Percentiles rank a stretch among this genome's conserved stretches.
Conservation (phyloP, 1,140 invertebrate genomes). For the Drosophila varians region DNA sequence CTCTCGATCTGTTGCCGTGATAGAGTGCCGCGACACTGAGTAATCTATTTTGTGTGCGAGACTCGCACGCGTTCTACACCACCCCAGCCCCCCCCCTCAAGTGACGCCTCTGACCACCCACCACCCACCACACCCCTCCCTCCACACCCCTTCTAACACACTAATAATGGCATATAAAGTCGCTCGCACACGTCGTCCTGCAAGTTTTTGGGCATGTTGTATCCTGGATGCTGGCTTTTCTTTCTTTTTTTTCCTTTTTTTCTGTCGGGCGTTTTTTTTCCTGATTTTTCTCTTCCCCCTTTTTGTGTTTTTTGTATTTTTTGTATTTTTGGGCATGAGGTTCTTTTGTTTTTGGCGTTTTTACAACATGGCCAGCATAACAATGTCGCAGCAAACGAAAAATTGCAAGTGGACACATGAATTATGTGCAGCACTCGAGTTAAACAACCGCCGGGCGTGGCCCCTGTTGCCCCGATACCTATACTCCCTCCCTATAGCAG, state of each 20-base stretch:
- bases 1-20: conserved; percentile 50
- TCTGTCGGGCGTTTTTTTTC: conserved; percentile 10
- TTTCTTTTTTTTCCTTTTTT: conserved; percentile 3
- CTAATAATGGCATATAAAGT: conserved; percentile 75
- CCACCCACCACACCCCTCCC: not conserved
- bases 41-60: conserved; percentile 74
- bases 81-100: no score
- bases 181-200: conserved; percentile 64
- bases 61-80: conserved; percentile 19
- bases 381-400: conserved; percentile 75
- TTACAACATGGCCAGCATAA: conserved; percentile 79
- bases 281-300: conserved; percentile 42
- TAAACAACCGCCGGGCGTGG: conserved; percentile 74
- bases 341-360: conserved; percentile 76
- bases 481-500: no score
- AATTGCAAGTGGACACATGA: conserved; percentile 81
- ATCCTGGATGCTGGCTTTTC: conserved; percentile 31
- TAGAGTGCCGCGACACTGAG: conserved; percentile 78
- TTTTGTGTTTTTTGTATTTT: conserved; percentile 9
- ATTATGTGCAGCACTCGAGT: conserved; percentile 81
- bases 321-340: conserved; percentile 17
- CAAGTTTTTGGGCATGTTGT: conserved; percentile 14
- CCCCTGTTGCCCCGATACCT: conserved; percentile 38
- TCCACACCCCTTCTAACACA: conserved; percentile 36
- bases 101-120: not conserved